Evolutionary conservation across 2,888 invertebrate genomes (phyloP).

Genomic region (Agrochola litura): DNA sequence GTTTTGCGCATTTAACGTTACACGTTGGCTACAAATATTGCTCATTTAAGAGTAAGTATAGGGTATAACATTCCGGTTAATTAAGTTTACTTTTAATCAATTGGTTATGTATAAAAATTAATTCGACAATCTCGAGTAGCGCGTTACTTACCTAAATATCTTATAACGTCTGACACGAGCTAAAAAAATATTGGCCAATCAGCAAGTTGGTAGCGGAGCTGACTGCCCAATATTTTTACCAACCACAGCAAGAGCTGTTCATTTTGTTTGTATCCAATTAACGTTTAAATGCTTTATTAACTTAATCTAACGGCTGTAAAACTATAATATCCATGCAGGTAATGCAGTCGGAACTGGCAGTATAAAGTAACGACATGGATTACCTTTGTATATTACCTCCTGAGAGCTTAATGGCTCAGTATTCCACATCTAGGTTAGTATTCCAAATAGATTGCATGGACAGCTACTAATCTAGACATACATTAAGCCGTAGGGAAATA

Average conservation of each 20-base stretch:
- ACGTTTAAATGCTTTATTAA: not conserved
- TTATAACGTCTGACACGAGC: not conserved
- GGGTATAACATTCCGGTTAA: no score
- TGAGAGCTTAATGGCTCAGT: slow-evolving; percentile 51
- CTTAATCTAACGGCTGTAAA: slow-evolving; percentile 10
- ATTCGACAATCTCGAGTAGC: not conserved
- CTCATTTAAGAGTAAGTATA: no score
- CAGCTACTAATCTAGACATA: slow-evolving; percentile 48
- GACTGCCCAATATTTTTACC: not conserved
- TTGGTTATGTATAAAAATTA: not conserved
- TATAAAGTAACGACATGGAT: slow-evolving; percentile 56
- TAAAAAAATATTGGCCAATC: not conserved
- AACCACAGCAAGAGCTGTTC: not conserved
- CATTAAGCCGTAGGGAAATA: slow-evolving; percentile 49
- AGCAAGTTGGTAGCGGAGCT: not conserved
- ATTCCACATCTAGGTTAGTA: slow-evolving; percentile 45
- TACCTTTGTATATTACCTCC: slow-evolving; percentile 47
- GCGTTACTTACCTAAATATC: not conserved
- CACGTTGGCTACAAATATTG: no score
- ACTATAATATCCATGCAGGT: slow-evolving; percentile 24
- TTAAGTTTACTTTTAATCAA: no score
- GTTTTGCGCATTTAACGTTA: no score
- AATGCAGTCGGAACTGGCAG: slow-evolving; percentile 35
- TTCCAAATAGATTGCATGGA: slow-evolving; percentile 55
- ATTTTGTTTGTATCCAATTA: slow-evolving; percentile 3